Base-by-base conservation (phyloP, 2,888 invertebrate genomes). In the Mantis religiosa region DNA sequence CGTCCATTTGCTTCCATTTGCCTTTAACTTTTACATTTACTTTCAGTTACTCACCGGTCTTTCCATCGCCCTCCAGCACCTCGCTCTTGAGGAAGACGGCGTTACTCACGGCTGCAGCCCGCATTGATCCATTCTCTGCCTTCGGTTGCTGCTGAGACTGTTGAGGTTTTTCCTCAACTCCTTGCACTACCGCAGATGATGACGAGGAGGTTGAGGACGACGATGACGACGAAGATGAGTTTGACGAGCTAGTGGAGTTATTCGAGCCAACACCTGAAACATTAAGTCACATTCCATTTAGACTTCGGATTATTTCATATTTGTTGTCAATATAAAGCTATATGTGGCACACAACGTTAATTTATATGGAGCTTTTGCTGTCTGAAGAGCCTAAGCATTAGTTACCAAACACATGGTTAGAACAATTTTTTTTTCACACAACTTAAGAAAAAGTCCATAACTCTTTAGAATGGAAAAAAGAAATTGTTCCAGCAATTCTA, bases 41-140 rank as follows among this genome's bases (percentile, higher is more conserved):
- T 30, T 30, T 30, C 12, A 41, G 41, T 9, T 41, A 71, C 54
- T 71, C 71, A 20, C 86, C 86, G 41, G 71, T 86, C 25, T 86
- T 54, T 4, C 54, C 81, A 14, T 47, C 81, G 28, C 28, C 81
- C 28, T 86, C 86, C 81, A 28, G 81, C 27, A 81, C 28, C 81
- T 86, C 86, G 86, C 9, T 86, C 30, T 86, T 86, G 71, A 86
- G 12, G 81, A 86, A 86, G 7, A 86, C 86, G 86, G 54, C 27
- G 47, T 28, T 28, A 27, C 81, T 86, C 86, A 86, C 86, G 30
- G 86, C 81, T 30, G 28, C 20, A 71, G 54, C 54, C 54, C 54
- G 54, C 54, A 71, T 71, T 71, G 54, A 71, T 15, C 54, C 54
- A 71, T 71, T 71, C 54, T 71, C 54, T 71, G 6, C 8, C 54